Percentiles rank a stretch among this genome's conserved stretches.
Evolutionary conservation across 1,140 invertebrate species (phyloP).

Genomic region (Olivierus martensii): DNA sequence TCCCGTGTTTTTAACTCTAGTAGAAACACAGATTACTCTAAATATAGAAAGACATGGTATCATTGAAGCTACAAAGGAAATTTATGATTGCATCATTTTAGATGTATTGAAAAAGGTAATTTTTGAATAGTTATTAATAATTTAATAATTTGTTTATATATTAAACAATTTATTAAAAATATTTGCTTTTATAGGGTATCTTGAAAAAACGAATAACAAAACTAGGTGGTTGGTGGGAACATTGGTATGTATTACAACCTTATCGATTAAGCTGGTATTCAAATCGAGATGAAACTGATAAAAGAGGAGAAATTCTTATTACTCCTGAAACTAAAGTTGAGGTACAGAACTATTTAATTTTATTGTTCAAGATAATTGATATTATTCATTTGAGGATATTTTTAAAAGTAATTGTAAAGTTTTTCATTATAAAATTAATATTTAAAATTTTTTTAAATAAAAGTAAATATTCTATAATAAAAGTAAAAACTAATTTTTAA

Average conservation of each 20-base stretch:
- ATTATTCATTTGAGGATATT: too few relatives aligned
- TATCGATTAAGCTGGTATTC: conserved; percentile 58
- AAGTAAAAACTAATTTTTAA: too few relatives aligned
- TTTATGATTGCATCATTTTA: conserved; percentile 59
- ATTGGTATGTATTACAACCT: conserved; percentile 62
- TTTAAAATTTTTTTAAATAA: too few relatives aligned
- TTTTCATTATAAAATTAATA: too few relatives aligned
- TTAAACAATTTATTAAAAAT: background rate
- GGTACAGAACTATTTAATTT: too few relatives aligned
- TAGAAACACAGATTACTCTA: conserved; percentile 49
- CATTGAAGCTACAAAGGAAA: conserved; percentile 52
- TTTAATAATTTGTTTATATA: conserved; percentile 5
- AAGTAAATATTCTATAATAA: too few relatives aligned
- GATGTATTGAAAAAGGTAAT: conserved; percentile 66
- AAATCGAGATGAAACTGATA: conserved; percentile 50
- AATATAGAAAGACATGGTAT: conserved; percentile 45
- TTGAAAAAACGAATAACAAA: conserved; percentile 56
- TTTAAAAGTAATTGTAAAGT: too few relatives aligned
- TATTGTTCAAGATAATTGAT: too few relatives aligned
- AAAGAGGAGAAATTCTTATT: conserved; percentile 48
- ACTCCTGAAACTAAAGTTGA: conserved; percentile 14
- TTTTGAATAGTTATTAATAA: conserved; percentile 16
- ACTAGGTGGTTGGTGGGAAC: conserved; percentile 55
- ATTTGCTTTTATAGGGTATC: conserved; percentile 39
- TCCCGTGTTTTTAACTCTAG: conserved; percentile 49